These are phyloP conservation scores for Eupeodes latifasciatus DNA, from an alignment of 2,888 invertebrate species.

Conservation along the genomic window DNA sequence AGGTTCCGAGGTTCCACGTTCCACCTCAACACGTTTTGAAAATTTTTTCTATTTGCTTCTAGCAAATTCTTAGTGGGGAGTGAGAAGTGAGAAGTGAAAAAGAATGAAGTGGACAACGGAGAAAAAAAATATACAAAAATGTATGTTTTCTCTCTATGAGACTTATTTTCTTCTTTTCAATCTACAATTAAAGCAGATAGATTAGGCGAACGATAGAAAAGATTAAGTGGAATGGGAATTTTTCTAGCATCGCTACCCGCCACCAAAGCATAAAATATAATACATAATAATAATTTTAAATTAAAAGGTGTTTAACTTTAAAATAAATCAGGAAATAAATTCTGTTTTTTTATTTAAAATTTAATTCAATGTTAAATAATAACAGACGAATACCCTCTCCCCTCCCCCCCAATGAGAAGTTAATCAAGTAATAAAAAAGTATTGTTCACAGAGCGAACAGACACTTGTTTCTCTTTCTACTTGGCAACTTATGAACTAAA, in stretches of 20 bases:
- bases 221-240: neutral
- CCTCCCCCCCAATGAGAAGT: neutral
- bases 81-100: neutral
- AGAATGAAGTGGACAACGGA: constrained; percentile 19
- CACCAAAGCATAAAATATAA: neutral
- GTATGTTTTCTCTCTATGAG: constrained; percentile 1
- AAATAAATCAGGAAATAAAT: constrained; percentile 1
- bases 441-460: neutral
- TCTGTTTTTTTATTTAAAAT: neutral
- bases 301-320: neutral
- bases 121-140: constrained; percentile 1
- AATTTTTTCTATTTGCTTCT: constrained; percentile 13
- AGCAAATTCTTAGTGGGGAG: constrained; percentile 23
- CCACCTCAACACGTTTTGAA: constrained; percentile 23
- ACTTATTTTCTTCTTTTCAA: neutral
- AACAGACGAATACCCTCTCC: neutral
- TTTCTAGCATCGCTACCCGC: neutral
- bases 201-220: neutral
- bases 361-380: constrained; percentile 16
- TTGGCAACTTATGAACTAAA: neutral
- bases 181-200: neutral
- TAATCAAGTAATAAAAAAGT: neutral
- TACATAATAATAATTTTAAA: neutral
- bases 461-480: neutral
- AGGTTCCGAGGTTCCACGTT: constrained; percentile 29